phyloP scores from a whole-genome alignment of 2,797 vertebrate genomes.

The Austrolebias charrua region DNA sequence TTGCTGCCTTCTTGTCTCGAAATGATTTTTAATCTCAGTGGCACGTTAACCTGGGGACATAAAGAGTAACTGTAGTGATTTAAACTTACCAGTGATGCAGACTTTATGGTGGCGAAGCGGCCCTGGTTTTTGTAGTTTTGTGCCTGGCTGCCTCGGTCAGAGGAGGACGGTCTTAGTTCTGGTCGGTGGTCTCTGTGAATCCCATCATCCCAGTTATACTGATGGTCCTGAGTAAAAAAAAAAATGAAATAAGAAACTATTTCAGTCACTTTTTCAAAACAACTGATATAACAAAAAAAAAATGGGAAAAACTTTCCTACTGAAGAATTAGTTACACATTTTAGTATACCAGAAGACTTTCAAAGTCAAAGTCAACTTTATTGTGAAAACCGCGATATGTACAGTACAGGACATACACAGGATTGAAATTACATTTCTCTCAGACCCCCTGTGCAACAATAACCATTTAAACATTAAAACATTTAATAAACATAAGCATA shows the following conservation, averaged over 20 bases:
- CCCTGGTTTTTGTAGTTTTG: slow-evolving; percentile 96
- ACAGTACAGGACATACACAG: too few relatives aligned
- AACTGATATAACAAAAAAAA: not conserved
- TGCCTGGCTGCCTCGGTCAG: slow-evolving; percentile 88
- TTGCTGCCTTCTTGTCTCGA: too few relatives aligned
- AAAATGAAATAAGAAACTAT: not conserved
- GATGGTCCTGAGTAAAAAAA: slow-evolving; percentile 88
- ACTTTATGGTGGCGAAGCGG: slow-evolving; percentile 98
- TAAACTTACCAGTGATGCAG: slow-evolving; percentile 95
- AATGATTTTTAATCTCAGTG: too few relatives aligned
- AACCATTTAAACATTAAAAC: too few relatives aligned
- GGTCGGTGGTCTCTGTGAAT: slow-evolving; percentile 91
- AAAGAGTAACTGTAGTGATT: not conserved
- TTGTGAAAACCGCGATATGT: too few relatives aligned
- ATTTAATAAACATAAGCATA: too few relatives aligned
- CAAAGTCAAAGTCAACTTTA: too few relatives aligned
- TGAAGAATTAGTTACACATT: not conserved
- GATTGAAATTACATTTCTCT: too few relatives aligned
- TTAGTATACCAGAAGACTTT: not conserved
- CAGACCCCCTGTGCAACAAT: too few relatives aligned
- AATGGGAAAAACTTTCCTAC: slow-evolving; percentile 2
- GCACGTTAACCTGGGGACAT: too few relatives aligned
- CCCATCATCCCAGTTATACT: slow-evolving; percentile 94
- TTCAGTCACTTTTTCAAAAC: not conserved
- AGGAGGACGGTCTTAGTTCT: slow-evolving; percentile 87